Percentiles rank a stretch among this genome's conserved stretches.
phyloP scores from a whole-genome alignment of 2,797 vertebrate genomes.

The Pipistrellus kuhlii region DNA sequence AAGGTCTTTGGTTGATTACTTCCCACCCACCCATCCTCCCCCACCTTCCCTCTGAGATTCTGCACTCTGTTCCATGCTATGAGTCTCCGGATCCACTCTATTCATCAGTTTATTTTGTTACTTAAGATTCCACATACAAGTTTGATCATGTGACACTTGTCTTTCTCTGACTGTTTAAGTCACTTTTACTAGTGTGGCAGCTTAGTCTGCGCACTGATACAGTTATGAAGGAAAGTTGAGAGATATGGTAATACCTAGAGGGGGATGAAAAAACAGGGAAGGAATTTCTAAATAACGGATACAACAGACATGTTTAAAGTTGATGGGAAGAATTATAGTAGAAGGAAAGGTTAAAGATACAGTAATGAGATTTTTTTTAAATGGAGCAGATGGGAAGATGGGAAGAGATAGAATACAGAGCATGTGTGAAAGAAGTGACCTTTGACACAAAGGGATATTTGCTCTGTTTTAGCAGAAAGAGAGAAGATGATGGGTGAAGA shows the following conservation, averaged over 20 bases:
- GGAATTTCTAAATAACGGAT: constrained; percentile 51
- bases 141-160: too few species aligned
- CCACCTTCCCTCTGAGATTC: too few species aligned
- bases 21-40: too few species aligned
- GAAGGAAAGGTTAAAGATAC: constrained; percentile 15
- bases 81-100: too few species aligned
- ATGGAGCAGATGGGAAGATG: not conserved
- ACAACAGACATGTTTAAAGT: not conserved
- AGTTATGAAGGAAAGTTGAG: not conserved
- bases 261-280: not conserved
- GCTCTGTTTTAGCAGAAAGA: constrained; percentile 7
- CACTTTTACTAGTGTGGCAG: not conserved
- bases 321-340: constrained; percentile 22
- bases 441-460: constrained; percentile 30
- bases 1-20: too few species aligned
- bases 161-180: too few species aligned
- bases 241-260: not conserved
- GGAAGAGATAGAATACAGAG: not conserved
- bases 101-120: too few species aligned
- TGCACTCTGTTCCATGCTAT: too few species aligned
- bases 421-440: not conserved
- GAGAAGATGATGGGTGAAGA: not conserved
- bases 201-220: not conserved
- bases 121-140: too few species aligned
- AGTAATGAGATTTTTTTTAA: not conserved